Evolutionary conservation across 2,797 vertebrate species (phyloP).

Genomic region (Lagorchestes hirsutus): DNA sequence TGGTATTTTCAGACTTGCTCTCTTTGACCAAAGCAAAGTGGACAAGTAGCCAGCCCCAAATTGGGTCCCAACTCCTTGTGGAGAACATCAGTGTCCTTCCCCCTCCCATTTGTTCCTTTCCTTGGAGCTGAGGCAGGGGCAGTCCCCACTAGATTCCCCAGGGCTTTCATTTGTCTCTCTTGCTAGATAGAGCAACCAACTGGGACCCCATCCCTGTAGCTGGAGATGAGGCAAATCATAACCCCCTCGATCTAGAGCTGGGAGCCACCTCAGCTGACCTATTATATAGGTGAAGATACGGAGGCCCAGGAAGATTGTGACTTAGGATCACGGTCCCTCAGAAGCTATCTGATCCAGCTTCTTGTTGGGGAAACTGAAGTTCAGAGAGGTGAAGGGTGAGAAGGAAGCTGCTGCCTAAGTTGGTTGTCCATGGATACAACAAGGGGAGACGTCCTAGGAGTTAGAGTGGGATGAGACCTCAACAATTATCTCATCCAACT

Average conservation of each 20-base stretch:
- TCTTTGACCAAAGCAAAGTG: not conserved
- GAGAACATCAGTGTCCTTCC: not conserved
- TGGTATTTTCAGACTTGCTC: not conserved
- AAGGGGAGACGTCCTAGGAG: not conserved
- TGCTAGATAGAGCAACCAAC: not conserved
- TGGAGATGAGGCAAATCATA: not conserved
- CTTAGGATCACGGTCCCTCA: too few relatives aligned
- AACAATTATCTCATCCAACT: not conserved
- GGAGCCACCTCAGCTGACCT: not conserved
- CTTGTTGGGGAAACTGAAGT: not conserved
- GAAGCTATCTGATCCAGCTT: not conserved
- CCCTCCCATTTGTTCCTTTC: not conserved
- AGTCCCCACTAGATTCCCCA: not conserved
- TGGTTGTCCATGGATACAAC: not conserved
- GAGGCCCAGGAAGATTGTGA: not conserved
- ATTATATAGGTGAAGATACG: not conserved
- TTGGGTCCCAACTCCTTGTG: not conserved
- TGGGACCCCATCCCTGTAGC: not conserved
- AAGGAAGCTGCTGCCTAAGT: not conserved
- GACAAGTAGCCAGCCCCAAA: not conserved
- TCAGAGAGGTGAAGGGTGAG: not conserved
- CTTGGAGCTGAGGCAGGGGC: not conserved
- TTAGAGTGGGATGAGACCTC: not conserved
- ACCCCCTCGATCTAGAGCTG: not conserved
- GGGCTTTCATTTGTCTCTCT: conserved; percentile 49